These are phyloP conservation scores for Aramus guarauna DNA, from an alignment of 2,113 vertebrate species.

Conservation along the genomic window DNA sequence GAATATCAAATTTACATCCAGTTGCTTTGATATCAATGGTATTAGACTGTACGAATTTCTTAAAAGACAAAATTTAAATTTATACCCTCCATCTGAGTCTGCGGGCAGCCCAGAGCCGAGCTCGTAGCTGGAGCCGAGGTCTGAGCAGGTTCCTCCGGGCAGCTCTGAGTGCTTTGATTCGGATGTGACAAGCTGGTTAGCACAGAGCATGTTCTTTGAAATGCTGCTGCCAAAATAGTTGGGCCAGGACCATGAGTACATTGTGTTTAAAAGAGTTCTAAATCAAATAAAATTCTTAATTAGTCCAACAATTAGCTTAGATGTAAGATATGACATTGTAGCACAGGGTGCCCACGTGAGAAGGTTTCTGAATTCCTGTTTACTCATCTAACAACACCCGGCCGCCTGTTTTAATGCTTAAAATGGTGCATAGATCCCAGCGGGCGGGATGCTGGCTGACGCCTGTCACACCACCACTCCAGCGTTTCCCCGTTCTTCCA, in stretches of 20 bases:
- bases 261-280: neutral
- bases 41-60: neutral
- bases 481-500: rapidly evolving
- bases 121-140: neutral
- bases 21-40: neutral
- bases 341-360: neutral
- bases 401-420: too few species aligned
- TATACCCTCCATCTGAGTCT: rapidly evolving
- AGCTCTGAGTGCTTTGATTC: neutral
- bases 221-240: neutral
- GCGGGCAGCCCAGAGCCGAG: neutral
- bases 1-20: neutral
- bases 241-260: neutral
- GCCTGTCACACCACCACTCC: neutral
- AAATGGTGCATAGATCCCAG: rapidly evolving
- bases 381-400: rapidly evolving
- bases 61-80: neutral
- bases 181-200: neutral
- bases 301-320: neutral
- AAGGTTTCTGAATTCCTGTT: neutral
- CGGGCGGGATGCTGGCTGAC: neutral
- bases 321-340: neutral
- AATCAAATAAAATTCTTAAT: neutral
- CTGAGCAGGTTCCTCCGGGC: neutral
- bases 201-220: neutral